These are phyloP conservation scores for Mallotus villosus DNA, from an alignment of 2,797 vertebrate species.

Conservation along the genomic window DNA sequence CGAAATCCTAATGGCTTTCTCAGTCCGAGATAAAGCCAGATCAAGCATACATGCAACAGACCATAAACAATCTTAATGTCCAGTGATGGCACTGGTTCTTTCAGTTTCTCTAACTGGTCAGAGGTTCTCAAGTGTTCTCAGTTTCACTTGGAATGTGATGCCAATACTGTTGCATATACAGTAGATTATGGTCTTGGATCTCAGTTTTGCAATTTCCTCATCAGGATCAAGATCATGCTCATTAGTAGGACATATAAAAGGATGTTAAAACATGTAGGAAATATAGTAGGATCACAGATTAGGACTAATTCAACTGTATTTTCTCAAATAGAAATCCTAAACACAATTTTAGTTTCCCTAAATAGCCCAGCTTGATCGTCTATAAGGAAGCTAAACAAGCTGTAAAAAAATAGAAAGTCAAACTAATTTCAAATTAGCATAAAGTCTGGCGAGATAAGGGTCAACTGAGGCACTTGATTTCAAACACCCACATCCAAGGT, in stretches of 20 bases:
- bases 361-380: not conserved
- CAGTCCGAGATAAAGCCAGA: constrained; percentile 14
- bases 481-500: not conserved
- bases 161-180: too few species aligned
- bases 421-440: constrained; percentile 25
- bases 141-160: too few species aligned
- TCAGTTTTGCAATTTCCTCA: too few species aligned
- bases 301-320: too few species aligned
- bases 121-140: not conserved
- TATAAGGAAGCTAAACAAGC: not conserved
- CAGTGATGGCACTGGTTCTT: not conserved
- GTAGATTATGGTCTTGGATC: too few species aligned
- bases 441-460: constrained; percentile 5
- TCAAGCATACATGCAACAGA: constrained; percentile 16
- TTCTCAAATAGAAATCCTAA: too few species aligned
- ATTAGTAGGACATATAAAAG: too few species aligned
- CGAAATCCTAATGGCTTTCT: constrained; percentile 23
- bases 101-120: not conserved
- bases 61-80: constrained; percentile 22
- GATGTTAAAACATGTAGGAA: too few species aligned
- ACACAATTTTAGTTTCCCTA: too few species aligned
- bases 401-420: constrained; percentile 14
- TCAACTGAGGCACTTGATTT: constrained; percentile 8
- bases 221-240: too few species aligned
- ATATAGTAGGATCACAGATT: too few species aligned